Evolutionary conservation across 1,140 invertebrate genomes (phyloP), one percentile per base, ranked within the genome.

Genomic region (Aphelinus atriplicis): DNA sequence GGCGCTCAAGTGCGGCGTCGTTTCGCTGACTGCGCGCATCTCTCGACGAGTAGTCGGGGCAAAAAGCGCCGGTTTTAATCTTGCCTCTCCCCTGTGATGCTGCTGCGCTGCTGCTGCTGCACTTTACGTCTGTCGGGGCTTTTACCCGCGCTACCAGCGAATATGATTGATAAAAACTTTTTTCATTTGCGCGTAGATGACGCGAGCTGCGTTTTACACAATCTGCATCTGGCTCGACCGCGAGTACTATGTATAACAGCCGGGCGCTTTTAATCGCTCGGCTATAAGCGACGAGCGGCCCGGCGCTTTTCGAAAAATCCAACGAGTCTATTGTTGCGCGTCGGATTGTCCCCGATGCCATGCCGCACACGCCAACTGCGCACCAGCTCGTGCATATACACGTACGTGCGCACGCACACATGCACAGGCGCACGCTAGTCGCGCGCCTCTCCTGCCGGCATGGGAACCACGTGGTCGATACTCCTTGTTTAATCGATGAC

Each of bases 131-230:
- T 26, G 26, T 26, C 26, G 26, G 26, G 26, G 26, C 26, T 26
- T 26, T 26, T 26, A 26, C 45, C 5, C 26, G n/a, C 48, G 9
- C 9, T 48, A n/a, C 4, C 0, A 58, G n/a, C 10, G 58, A 63
- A 68, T 69, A 68, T 69, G 65, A 74, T 74, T 74, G 73, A 74
- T 74, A 74, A 68, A 73, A 75, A 75, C 65, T 68, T 74, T 74
- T 68, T 74, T 74, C 72, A 68, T 74, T 55, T 74, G 48, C 65
- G 42, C 26, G 26, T 5, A 42, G 47, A 50, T 0, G 46, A 63
- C 47, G 51, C 45, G 55, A 58, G 46, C 55, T 26, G 55, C 9
- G 42, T 61, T 68, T 68, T 6, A 58, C 7, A 58, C 2, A 58
- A 2, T 51, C 26, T 65, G 2, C 43, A 65, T 42, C 46, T 3